Evolutionary conservation across 2,797 vertebrate genomes (phyloP), one percentile per base, ranked within the genome.

Genomic region (Manis pentadactyla): DNA sequence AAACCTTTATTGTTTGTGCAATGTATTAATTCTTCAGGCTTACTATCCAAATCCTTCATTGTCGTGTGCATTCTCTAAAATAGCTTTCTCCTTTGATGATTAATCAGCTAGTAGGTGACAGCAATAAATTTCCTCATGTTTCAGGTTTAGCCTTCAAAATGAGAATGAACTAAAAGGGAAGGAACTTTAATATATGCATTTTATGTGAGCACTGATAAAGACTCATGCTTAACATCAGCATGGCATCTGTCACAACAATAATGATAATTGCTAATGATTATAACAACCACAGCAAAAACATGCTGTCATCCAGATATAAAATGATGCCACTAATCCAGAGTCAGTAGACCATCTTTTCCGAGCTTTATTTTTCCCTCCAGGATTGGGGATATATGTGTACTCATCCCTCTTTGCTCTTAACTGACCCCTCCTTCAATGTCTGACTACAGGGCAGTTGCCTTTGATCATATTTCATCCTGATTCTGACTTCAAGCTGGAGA

Each of bases 241-340:
- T 95, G 96, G 83, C 94, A 97, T 94, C 97, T 97, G 94, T 98
- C 95, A 97, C 89, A 95, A 97, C 93, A 96, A 92, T 96, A 96
- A 97, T 89, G 92, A 97, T 97, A 93, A 97, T 94, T 95, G 94
- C 95, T 94, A 96, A 96, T 96, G 94, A 97, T 96, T 81, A 79
- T 51, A 94, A 95, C 82, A 90, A 86, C 66, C 90, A 86, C 27
- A 55, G 95, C 85, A 95, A 95, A 74, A 96, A 64, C 87, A 86
- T 64, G 92, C 92, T 97, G 96, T 92, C 97, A 95, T 91, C 69
- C 49, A 42, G 73, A 88, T 94, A 92, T 29, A 81, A 97, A 97
- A 90, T 82, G 96, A 95, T 97, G 86, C 55, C 71, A 37, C 83
- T 39, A 85, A 90, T 37, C 31, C 34, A 83, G 29, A 89, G 74